Base-by-base conservation (phyloP, 2,113 vertebrate species). In the Hemibagrus wyckioides region DNA sequence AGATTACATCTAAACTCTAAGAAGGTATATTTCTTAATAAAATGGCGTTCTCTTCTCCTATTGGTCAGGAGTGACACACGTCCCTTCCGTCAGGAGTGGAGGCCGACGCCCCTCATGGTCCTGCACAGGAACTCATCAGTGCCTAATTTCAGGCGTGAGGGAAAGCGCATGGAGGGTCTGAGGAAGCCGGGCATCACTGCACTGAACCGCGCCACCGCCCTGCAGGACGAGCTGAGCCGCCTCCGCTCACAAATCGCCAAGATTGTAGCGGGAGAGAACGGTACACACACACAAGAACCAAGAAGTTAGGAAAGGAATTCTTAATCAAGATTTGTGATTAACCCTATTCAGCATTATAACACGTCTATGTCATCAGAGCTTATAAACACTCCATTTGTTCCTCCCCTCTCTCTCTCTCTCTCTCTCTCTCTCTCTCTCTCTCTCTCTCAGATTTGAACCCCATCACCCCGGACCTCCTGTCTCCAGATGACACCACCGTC, bases 111-210 rank as follows among this genome's bases (percentile, higher is more conserved):
- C 52, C 95, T 99, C 92, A 95, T 98, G 0, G 96, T 99, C 30
- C 97, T 99, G 87, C 98, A 99, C 87, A 96, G 98, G 41, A 99
- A 99, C 84, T 97, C 98, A 13, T 99, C 98, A 0, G 98, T 99
- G 86, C 98, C 98, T 89, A 99, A 99, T 94, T 96, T 99, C 88
- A 97, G 98, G 67, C 96, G 95, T 36, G 97, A 98, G 28, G 97
- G 98, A 84, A 97, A 98, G 90, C 96, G 97, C 88, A 93, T 98
- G 91, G 96, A 98, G 50, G 97, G 96, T 84, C 91, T 99, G 83
- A 98, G 96, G 94, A 99, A 98, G 86, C 97, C 98, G 0, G 97
- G 96, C 0, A 92, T 97, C 90, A 98, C 98, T 0, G 98, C 98
- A 0, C 91, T 99, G 90, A 99, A 97, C 93, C 91, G 96, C 0